Conservation (phyloP, 2,888 invertebrate species). For the Oligia latruncula region DNA sequence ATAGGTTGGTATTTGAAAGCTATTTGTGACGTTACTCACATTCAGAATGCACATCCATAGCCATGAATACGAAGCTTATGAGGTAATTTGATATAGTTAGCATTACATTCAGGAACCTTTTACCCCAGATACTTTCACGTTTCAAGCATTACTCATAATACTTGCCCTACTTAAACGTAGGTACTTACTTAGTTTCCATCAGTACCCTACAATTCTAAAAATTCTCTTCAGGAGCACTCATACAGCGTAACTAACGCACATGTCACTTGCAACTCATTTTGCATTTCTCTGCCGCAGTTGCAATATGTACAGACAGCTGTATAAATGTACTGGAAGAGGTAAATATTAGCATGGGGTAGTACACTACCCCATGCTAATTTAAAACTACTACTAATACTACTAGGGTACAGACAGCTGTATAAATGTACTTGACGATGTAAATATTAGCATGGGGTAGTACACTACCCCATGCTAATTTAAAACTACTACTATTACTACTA, state of each 20-base stretch:
- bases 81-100: slow-evolving; percentile 28
- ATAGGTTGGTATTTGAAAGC: neutral
- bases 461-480: no score
- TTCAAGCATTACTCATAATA: slow-evolving; percentile 27
- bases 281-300: slow-evolving; percentile 74
- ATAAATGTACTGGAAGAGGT: slow-evolving; percentile 46
- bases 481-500: no score
- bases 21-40: neutral
- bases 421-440: no score
- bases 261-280: slow-evolving; percentile 81
- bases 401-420: no score
- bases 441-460: no score
- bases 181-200: slow-evolving; percentile 21
- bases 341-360: neutral
- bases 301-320: slow-evolving; percentile 62
- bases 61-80: neutral
- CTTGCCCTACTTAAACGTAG: slow-evolving; percentile 26
- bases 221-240: slow-evolving; percentile 67
- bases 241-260: slow-evolving; percentile 61
- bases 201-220: slow-evolving; percentile 48
- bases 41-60: neutral
- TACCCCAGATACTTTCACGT: slow-evolving; percentile 15
- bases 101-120: slow-evolving; percentile 32
- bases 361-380: no score
- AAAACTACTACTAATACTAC: no score